phyloP scores from a whole-genome alignment of 2,113 vertebrate species.

The Speoplatyrhinus poulsoni region DNA sequence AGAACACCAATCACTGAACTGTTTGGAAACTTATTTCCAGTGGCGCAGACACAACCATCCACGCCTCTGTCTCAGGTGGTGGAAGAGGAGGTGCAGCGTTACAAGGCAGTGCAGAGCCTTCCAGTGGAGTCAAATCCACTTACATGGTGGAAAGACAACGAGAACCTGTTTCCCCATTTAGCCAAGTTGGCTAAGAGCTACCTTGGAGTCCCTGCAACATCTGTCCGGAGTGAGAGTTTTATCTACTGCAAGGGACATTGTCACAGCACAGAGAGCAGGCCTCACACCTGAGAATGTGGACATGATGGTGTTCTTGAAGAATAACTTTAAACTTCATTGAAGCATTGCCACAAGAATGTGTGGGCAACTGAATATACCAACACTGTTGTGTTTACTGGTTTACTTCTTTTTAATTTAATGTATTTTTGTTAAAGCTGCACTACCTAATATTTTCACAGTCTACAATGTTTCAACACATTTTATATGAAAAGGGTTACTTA shows the following conservation, averaged over 20 bases:
- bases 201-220: conserved; percentile 18
- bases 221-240: neutral
- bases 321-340: conserved; percentile 18
- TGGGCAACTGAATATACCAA: neutral
- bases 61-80: no score
- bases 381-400: no score
- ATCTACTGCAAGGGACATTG: neutral
- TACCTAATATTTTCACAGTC: no score
- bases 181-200: conserved; percentile 21
- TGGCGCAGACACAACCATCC: no score
- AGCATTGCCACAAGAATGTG: conserved; percentile 1
- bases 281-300: conserved; percentile 29
- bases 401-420: no score
- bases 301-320: conserved; percentile 27
- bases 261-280: conserved; percentile 32
- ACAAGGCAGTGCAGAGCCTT: no score
- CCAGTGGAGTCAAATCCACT: conserved; percentile 14
- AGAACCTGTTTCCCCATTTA: conserved; percentile 28
- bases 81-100: no score
- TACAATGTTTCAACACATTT: no score
- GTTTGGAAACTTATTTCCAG: no score
- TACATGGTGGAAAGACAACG: conserved; percentile 28
- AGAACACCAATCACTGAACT: no score
- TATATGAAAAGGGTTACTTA: no score
- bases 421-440: no score